Conservation (phyloP, 2,797 vertebrate species). For the Leucoraja ocellata region DNA sequence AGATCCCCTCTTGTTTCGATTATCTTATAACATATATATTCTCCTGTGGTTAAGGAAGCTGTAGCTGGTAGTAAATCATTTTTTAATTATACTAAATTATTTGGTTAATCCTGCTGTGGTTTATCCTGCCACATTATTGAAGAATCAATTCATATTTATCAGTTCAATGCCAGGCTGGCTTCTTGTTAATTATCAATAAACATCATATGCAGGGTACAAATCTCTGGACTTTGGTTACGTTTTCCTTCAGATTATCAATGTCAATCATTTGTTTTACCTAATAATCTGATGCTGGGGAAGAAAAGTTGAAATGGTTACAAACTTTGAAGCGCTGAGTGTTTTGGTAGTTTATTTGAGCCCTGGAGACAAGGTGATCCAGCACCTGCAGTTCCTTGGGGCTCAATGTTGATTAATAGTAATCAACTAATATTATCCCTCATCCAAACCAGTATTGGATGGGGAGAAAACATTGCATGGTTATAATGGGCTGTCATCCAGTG, state of each 20-base stretch:
- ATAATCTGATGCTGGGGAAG: neutral
- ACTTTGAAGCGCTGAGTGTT: neutral
- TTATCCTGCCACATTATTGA: too few relatives aligned
- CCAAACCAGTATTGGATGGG: neutral
- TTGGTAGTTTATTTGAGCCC: neutral
- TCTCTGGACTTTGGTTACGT: neutral
- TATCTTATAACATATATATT: neutral
- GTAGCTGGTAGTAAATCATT: neutral
- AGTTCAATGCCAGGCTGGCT: too few relatives aligned
- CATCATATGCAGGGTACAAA: neutral
- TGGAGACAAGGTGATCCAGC: neutral
- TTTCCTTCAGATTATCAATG: neutral
- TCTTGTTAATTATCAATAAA: neutral
- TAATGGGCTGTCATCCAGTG: neutral
- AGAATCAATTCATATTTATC: too few relatives aligned
- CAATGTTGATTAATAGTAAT: neutral
- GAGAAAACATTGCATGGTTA: neutral
- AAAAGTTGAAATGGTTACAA: neutral
- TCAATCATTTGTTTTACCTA: neutral
- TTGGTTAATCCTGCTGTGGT: neutral
- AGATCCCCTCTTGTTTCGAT: neutral
- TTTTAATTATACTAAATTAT: neutral
- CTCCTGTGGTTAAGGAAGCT: neutral
- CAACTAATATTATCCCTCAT: neutral
- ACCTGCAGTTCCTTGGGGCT: too few relatives aligned